phyloP scores from a whole-genome alignment of 2,113 vertebrate genomes.

The Eolophus roseicapilla region DNA sequence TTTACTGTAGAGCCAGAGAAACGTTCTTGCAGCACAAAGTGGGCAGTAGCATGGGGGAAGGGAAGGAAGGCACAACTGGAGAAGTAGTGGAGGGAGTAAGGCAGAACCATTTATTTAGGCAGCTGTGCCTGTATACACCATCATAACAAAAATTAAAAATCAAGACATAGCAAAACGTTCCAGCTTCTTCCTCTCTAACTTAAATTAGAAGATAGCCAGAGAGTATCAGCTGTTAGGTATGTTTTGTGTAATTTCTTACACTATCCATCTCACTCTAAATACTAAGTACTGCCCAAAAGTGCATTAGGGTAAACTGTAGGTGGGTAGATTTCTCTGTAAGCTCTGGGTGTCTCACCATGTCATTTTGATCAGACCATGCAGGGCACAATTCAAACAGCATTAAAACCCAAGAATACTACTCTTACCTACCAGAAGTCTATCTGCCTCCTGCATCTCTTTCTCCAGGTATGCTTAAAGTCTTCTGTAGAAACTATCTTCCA shows the following conservation, averaged over 20 bases:
- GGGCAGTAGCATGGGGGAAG: background rate
- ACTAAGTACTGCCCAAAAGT: background rate
- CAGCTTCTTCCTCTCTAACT: background rate
- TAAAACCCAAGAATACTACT: background rate
- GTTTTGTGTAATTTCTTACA: background rate
- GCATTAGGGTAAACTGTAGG: background rate
- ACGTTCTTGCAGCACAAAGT: background rate
- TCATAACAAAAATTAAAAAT: background rate
- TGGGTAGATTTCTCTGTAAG: background rate
- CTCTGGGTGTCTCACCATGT: background rate
- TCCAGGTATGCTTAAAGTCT: background rate
- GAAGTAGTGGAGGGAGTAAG: background rate
- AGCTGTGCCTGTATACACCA: background rate
- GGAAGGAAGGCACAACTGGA: background rate
- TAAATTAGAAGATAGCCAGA: background rate
- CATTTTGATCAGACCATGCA: background rate
- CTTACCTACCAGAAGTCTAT: background rate
- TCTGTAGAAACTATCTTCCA: background rate
- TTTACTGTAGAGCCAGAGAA: background rate
- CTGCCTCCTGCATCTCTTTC: background rate
- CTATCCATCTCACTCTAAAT: background rate
- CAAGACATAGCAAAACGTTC: background rate
- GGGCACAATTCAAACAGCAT: background rate
- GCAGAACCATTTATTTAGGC: background rate
- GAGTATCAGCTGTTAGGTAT: background rate